Conservation (phyloP, 2,113 vertebrate genomes). For the Nibea albiflora region DNA sequence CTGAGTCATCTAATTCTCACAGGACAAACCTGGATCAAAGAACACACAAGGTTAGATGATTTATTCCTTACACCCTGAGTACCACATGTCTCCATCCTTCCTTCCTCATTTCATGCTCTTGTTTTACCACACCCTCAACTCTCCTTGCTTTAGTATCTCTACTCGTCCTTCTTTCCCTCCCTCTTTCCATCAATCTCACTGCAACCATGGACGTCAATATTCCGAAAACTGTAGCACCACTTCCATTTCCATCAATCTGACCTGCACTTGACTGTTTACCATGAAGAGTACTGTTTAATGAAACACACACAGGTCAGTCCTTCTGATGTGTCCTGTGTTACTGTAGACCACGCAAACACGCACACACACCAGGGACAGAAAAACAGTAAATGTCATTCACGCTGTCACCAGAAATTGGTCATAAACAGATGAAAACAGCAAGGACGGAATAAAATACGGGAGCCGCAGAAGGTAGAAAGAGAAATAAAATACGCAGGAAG, state of each 20-base stretch:
- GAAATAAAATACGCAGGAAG: constrained; percentile 80
- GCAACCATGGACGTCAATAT: constrained; percentile 18
- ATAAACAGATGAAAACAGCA: constrained; percentile 11
- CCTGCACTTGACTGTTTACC: constrained; percentile 15
- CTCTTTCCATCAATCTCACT: not conserved
- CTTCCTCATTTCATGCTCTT: not conserved
- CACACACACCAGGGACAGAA: not conserved
- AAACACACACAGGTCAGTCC: constrained; percentile 11
- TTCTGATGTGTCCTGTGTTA: not conserved
- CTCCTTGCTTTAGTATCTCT: not conserved
- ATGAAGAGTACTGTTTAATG: not conserved
- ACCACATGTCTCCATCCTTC: not conserved
- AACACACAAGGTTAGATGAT: constrained; percentile 11
- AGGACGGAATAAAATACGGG: not conserved
- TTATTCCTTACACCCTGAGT: constrained; percentile 11
- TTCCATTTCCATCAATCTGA: constrained; percentile 20
- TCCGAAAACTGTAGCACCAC: not conserved
- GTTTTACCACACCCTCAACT: not conserved
- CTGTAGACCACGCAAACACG: constrained; percentile 11
- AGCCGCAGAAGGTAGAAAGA: not conserved
- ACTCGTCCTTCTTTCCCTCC: not conserved
- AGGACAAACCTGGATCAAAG: constrained; percentile 83
- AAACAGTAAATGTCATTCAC: constrained; percentile 3
- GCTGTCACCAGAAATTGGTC: constrained; percentile 8
- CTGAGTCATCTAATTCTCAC: constrained; percentile 77